Evolutionary conservation across 2,797 vertebrate species (phyloP).

Genomic region (Acrocephalus scirpaceus): DNA sequence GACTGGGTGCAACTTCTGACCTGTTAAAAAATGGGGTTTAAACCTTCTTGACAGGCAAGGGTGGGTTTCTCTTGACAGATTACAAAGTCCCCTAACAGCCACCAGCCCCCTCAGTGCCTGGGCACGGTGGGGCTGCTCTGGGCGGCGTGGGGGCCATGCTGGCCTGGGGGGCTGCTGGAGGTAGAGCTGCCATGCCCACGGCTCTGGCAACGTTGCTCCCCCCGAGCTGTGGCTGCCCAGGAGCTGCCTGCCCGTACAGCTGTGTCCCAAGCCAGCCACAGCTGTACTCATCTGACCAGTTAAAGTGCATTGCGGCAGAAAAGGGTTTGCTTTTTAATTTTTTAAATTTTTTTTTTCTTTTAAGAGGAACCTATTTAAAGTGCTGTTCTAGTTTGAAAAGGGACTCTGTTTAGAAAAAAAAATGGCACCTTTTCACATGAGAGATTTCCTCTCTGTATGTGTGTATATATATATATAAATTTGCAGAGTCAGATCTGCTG

Average conservation of each 20-base stretch:
- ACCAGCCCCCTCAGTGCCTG: neutral
- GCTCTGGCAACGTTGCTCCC: constrained; percentile 14
- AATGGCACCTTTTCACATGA: constrained; percentile 61
- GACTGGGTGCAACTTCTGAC: neutral
- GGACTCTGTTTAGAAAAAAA: constrained; percentile 46
- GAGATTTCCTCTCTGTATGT: constrained; percentile 1
- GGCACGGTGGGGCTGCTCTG: neutral
- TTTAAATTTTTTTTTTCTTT: neutral
- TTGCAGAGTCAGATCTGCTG: constrained; percentile 20
- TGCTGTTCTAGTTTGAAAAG: constrained; percentile 70
- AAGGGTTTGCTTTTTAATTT: neutral
- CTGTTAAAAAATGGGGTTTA: neutral
- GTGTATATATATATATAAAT: neutral
- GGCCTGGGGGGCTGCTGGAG: neutral
- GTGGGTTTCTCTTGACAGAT: neutral
- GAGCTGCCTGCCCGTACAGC: neutral
- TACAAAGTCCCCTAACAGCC: neutral
- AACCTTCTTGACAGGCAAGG: neutral
- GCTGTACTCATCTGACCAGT: constrained; percentile 44
- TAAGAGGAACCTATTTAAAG: constrained; percentile 64
- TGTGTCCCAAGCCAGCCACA: constrained; percentile 19
- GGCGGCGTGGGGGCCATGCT: neutral
- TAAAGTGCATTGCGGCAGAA: constrained; percentile 80
- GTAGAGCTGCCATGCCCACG: constrained; percentile 34
- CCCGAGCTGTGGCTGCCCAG: constrained; percentile 49